Evolutionary conservation across 2,888 invertebrate species (phyloP), one percentile per base, ranked within the genome.

Genomic region (Cephus pulcher): DNA sequence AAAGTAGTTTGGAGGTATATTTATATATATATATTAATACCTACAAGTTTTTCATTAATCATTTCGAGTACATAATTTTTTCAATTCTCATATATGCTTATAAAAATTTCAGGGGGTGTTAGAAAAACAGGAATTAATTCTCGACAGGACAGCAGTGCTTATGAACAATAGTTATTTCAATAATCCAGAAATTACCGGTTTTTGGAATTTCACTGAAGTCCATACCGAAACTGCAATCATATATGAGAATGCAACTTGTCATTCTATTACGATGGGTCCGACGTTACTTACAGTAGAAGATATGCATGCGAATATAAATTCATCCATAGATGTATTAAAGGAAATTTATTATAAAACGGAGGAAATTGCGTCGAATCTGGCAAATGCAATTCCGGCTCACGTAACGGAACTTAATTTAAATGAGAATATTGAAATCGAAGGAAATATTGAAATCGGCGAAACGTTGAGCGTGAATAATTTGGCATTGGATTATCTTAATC

Each of bases 1-100:
- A 88, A 81, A 73, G 81, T 71, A 79, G 85, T 74, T 76, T 93
- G n/a, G 85, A 92, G 83, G 93, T 92, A 77, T 30, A 69, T 37
- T 73, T 33, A 4, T 33, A 4, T 30, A 30, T 30, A 30, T 33
- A 33, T 33, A 33, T 33, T 32, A 40, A 75, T 74, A 73, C 35
- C 35, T 35, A 35, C 32, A 76, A 73, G 78, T 73, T 75, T 30
- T 73, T 32, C 70, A 69, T 56, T 35, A 12, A 73, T 82, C 74
- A 80, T 76, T 74, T 40, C 23, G 23, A 23, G 40, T 56, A 56
- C 23, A 81, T 76, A 77, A 9, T 34, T 30, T 32, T 71, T 12
- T 34, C 30, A 30, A 34, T n/a, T n/a, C 37, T 12, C 37, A 73
- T 73, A 75, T 73, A 75, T 75, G 1, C 34, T 81, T 23, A 12